Percentiles rank a stretch among this genome's conserved stretches.
These are phyloP conservation scores for Xerus inauris DNA, from an alignment of 2,113 vertebrate genomes.

Conservation along the genomic window DNA sequence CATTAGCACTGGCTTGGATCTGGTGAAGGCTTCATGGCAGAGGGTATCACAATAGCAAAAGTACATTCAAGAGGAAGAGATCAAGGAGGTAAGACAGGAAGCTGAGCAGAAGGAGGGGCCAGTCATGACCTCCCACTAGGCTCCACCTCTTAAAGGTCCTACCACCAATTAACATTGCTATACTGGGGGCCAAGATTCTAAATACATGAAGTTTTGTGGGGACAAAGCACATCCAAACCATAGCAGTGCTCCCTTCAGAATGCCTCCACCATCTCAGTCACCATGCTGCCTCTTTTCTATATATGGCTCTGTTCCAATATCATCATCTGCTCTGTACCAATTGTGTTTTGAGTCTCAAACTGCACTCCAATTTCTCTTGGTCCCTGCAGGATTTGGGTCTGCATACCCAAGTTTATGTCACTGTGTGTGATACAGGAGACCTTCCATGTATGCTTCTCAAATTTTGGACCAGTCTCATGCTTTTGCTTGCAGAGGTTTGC, in stretches of 20 bases:
- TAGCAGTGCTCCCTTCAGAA: not conserved
- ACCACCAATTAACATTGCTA: not conserved
- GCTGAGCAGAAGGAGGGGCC: not conserved
- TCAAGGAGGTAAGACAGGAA: not conserved
- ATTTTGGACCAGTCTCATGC: not conserved
- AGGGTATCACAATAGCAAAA: not conserved
- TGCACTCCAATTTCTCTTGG: not conserved
- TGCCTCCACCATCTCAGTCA: not conserved
- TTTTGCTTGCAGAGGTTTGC: not conserved
- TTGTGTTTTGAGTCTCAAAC: not conserved
- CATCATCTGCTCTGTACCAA: not conserved
- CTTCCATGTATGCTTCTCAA: not conserved
- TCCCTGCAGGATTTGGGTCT: not conserved
- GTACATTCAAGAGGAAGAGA: not conserved
- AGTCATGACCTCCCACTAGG: not conserved
- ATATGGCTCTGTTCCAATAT: not conserved
- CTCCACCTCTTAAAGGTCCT: not conserved
- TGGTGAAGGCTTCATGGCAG: not conserved
- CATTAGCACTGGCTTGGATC: not conserved
- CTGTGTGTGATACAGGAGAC: not conserved
- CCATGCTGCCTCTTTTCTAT: not conserved
- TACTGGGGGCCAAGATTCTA: too few species aligned
- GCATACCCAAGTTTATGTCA: not conserved
- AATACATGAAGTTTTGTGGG: not conserved
- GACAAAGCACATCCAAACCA: not conserved